A percentile compares a stretch with the other conserved stretches of the same genome.
Conservation (phyloP, 2,113 vertebrate genomes). For the Embiotoca jacksoni region DNA sequence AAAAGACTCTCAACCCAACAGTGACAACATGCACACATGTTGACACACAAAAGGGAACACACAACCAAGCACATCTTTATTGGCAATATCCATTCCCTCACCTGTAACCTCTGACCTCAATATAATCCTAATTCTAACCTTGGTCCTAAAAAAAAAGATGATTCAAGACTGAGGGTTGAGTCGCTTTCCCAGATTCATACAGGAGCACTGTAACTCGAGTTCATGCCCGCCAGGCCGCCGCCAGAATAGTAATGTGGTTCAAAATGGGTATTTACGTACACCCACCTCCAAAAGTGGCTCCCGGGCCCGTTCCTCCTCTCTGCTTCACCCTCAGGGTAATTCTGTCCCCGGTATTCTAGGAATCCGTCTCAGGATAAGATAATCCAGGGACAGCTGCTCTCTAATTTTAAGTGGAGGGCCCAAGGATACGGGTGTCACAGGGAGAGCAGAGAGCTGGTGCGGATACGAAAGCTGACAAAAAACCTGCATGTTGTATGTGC, state of each 20-base stretch:
- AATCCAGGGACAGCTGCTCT: constrained; percentile 82
- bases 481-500: not conserved
- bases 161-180: not conserved
- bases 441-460: constrained; percentile 4
- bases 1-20: not conserved
- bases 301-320: constrained; percentile 58
- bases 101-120: not conserved
- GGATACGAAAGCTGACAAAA: constrained; percentile 32
- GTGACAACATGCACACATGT: not conserved
- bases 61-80: not conserved
- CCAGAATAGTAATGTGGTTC: constrained; percentile 44
- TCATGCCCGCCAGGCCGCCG: constrained; percentile 16
- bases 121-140: not conserved
- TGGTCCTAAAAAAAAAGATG: not conserved
- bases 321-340: constrained; percentile 69
- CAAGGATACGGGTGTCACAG: constrained; percentile 59
- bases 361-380: constrained; percentile 80
- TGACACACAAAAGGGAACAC: not conserved
- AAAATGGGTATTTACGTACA: constrained; percentile 71
- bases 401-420: constrained; percentile 81
- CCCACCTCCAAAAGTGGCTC: constrained; percentile 56
- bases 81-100: not conserved
- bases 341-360: constrained; percentile 81
- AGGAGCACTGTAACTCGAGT: constrained; percentile 12
- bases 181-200: constrained; percentile 9